Base-by-base conservation (phyloP, 2,888 invertebrate genomes). In the Alsophila aescularia region DNA sequence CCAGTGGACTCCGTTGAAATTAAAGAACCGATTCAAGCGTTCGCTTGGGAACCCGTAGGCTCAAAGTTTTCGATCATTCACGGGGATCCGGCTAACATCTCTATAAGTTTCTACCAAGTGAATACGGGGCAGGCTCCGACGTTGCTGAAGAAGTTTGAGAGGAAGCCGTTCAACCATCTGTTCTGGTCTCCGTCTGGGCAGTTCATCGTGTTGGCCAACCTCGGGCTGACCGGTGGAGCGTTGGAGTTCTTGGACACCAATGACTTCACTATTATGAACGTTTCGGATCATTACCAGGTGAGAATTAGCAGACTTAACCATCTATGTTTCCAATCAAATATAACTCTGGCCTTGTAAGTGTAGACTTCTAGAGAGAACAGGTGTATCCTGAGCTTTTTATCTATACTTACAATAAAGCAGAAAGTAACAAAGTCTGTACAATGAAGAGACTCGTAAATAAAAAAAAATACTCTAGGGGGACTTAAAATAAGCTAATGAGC, bases 21-120 rank as follows among this genome's bases (percentile, higher is more conserved):
- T 60, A 98, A 99, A 81, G 97, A 97, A 75, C 94, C 96, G 0
- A 97, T 97, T 52, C 95, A 97, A 74, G 98, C 98, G 0, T 99
- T 99, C 77, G 98, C 98, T 0, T 99, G 99, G 99, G 99, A 99
- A 81, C 99, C 99, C 0, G 93, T 97, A 6, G 99, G 99, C 1
- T 96, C 95, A 42, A 99, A 98, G 81, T 99, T 99, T 85, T 96
- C 98, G 0, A 98, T 99, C 51, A 98, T 99, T 62, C 98, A 99
- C 68, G 99, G 99, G 0, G 99, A 99, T 77, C 91, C 93, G 0
- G 93, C 92, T 7, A 97, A 96, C 72, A 96, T 96, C 39, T 95
- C 93, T 70, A 98, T 98, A 16, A 97, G 97, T 73, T 98, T 99
- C 89, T 99, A 98, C 75, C 97, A 96, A 85, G 91, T 91, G 7